Percentiles rank a stretch among this genome's conserved stretches.
Evolutionary conservation across 2,113 vertebrate genomes (phyloP).

Genomic region (Nothobranchius furzeri): DNA sequence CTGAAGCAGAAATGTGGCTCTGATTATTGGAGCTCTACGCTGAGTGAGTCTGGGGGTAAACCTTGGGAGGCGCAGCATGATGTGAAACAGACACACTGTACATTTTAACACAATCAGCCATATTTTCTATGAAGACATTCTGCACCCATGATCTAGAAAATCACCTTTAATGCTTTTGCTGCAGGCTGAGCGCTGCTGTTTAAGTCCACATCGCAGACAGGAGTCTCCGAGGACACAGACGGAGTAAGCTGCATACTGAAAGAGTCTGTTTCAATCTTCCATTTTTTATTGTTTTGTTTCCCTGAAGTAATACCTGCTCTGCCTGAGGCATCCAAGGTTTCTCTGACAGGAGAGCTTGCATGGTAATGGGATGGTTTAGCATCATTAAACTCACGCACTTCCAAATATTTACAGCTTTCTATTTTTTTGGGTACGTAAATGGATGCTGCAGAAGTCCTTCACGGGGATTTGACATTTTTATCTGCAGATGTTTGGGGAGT

Average conservation of each 20-base stretch:
- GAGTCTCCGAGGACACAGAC: conserved; percentile 49
- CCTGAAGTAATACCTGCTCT: conserved; percentile 66
- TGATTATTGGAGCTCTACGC: conserved; percentile 65
- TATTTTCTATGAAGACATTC: conserved; percentile 63
- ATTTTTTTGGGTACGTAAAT: conserved; percentile 7
- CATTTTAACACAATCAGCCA: conserved; percentile 52
- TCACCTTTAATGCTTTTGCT: conserved; percentile 56
- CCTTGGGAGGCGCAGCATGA: conserved; percentile 67
- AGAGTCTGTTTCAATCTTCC: conserved; percentile 14
- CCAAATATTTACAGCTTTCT: conserved; percentile 46
- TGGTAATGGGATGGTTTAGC: conserved; percentile 51
- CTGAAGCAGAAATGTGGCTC: conserved; percentile 72
- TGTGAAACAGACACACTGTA: conserved; percentile 69
- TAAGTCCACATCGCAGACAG: conserved; percentile 44
- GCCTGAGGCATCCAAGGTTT: conserved; percentile 38
- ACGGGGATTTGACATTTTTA: conserved; percentile 14
- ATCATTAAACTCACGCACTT: conserved; percentile 46
- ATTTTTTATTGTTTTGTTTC: conserved; percentile 16
- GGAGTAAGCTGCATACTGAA: conserved; percentile 44
- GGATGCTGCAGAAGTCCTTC: conserved; percentile 18
- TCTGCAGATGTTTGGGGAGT: conserved; percentile 14
- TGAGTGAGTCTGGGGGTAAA: conserved; percentile 55
- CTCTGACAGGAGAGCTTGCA: conserved; percentile 45
- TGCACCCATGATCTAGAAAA: conserved; percentile 66
- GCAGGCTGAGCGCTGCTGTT: conserved; percentile 40